Conservation (phyloP, 2,797 vertebrate species). For the Tangara arthus region DNA sequence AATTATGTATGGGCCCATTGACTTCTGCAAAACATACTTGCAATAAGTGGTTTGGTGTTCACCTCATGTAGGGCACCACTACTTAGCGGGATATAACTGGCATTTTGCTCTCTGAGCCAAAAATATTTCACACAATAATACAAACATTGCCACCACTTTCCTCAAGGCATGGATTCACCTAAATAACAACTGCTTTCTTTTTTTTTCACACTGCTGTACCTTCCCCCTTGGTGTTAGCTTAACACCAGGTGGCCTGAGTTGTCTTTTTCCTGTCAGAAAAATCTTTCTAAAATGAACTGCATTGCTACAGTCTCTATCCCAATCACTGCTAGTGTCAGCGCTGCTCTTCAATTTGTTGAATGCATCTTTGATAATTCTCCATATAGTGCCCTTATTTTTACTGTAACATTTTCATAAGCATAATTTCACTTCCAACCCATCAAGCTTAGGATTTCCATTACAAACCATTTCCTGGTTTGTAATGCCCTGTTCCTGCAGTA, state of each 20-base stretch:
- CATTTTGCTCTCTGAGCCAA: not conserved
- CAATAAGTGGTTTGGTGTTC: not conserved
- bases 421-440: not conserved
- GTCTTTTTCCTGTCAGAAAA: not conserved
- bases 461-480: not conserved
- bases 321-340: not conserved
- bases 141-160: not conserved
- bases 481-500: not conserved
- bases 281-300: not conserved
- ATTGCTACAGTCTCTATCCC: not conserved
- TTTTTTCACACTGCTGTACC: not conserved
- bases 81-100: not conserved
- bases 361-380: not conserved
- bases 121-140: not conserved
- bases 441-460: not conserved
- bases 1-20: not conserved
- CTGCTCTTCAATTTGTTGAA: not conserved
- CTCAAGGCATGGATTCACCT: not conserved
- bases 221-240: not conserved
- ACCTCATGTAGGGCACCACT: not conserved
- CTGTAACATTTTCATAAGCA: not conserved
- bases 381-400: not conserved
- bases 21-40: not conserved
- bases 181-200: not conserved
- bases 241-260: not conserved